Percentiles rank a stretch among this genome's conserved stretches.
phyloP scores from a whole-genome alignment of 1,140 invertebrate species.

The Aphis craccivora region DNA sequence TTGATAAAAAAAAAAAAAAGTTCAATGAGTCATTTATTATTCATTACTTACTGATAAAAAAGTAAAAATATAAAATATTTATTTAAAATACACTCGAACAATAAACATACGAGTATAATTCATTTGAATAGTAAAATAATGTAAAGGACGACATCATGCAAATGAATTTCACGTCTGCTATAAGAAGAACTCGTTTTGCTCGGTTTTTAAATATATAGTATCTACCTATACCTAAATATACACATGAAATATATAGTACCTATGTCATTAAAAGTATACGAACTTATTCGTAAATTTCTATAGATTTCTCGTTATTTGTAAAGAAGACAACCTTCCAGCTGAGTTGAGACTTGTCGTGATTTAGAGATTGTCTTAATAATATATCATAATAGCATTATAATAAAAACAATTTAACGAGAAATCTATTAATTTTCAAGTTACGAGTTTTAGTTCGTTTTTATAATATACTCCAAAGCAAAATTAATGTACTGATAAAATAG shows the following conservation, averaged over 20 bases:
- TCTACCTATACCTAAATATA: not conserved
- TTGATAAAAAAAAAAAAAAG: not conserved
- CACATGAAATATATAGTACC: not conserved
- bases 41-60: not conserved
- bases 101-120: not conserved
- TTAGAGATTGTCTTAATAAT: not conserved
- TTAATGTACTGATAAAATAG: not conserved
- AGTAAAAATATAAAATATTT: not conserved
- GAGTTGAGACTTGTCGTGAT: not conserved
- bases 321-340: constrained; percentile 10
- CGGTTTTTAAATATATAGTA: not conserved
- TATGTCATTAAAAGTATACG: not conserved
- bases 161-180: not conserved
- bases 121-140: constrained; percentile 12
- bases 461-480: not conserved
- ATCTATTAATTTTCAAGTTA: not conserved
- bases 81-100: not conserved
- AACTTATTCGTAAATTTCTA: not conserved
- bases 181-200: constrained; percentile 29
- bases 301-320: not conserved
- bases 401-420: not conserved
- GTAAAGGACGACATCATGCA: not conserved
- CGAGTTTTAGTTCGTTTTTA: not conserved
- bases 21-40: not conserved
- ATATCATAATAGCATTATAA: not conserved